These are phyloP conservation scores for Saturnia pavonia DNA, from an alignment of 2,888 invertebrate genomes.

Conservation along the genomic window DNA sequence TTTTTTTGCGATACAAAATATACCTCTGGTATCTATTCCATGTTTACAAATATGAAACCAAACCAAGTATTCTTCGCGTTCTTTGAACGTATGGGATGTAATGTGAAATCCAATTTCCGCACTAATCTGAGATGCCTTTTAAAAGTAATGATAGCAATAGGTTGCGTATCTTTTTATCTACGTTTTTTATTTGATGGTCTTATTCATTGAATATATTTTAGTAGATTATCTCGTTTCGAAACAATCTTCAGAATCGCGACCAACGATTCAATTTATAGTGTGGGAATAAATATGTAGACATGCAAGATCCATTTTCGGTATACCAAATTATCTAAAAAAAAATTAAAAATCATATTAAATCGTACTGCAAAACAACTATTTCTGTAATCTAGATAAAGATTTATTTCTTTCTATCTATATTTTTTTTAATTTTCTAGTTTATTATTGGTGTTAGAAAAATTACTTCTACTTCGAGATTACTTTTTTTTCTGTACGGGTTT, in stretches of 20 bases:
- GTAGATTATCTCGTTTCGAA: not conserved
- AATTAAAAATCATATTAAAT: not conserved
- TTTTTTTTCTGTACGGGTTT: not conserved
- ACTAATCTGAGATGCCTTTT: not conserved
- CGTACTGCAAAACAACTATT: not conserved
- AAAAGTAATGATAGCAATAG: not conserved
- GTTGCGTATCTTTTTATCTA: not conserved
- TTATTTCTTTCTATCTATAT: too few species aligned
- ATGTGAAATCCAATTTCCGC: conserved; percentile 5
- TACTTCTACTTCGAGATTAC: not conserved
- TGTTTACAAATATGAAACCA: conserved; percentile 1
- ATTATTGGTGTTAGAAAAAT: too few species aligned
- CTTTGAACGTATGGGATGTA: conserved; percentile 6
- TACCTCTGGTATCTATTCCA: not conserved
- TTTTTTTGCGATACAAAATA: not conserved
- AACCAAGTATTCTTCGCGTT: conserved; percentile 2
- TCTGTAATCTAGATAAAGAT: not conserved
- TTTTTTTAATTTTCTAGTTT: too few species aligned
- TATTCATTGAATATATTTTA: not conserved
- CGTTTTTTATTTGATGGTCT: not conserved
- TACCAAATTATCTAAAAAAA: not conserved
- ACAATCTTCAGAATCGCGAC: not conserved
- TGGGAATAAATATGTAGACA: not conserved
- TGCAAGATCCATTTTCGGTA: not conserved
- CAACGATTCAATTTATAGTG: not conserved